A percentile compares a stretch with the other conserved stretches of the same genome.
phyloP scores from a whole-genome alignment of 2,797 vertebrate species.

The Novumbra hubbsi region DNA sequence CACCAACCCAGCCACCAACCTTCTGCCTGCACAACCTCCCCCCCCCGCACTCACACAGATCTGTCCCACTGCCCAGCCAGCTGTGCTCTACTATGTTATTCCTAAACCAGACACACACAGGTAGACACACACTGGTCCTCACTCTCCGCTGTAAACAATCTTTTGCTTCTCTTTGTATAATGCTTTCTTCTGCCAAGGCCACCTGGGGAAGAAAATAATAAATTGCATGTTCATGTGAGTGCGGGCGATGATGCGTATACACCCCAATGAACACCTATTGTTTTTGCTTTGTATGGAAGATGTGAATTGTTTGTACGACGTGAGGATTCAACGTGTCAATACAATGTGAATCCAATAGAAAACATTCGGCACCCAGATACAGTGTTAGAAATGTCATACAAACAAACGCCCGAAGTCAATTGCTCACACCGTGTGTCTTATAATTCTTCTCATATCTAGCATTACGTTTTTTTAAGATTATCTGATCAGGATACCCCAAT shows the following conservation, averaged over 20 bases:
- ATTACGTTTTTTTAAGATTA: too few relatives aligned
- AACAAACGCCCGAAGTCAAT: too few relatives aligned
- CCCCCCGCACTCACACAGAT: neutral
- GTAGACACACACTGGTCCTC: neutral
- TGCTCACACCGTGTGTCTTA: too few relatives aligned
- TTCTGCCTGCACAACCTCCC: neutral
- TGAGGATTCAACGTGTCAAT: neutral
- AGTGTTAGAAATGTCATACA: too few relatives aligned
- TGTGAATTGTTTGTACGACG: neutral
- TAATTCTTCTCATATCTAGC: too few relatives aligned
- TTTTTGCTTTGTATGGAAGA: conserved; percentile 2
- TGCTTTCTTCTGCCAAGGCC: conserved; percentile 1
- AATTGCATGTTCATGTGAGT: conserved; percentile 1
- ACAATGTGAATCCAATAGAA: neutral
- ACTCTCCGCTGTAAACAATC: neutral
- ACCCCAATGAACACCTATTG: conserved; percentile 5
- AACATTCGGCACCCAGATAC: too few relatives aligned
- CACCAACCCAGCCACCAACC: neutral
- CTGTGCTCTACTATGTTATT: neutral
- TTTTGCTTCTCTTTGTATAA: neutral
- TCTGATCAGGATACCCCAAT: too few relatives aligned
- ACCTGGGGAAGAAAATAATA: conserved; percentile 1
- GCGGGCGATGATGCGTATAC: neutral
- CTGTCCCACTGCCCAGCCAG: neutral
- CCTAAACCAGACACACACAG: neutral